Conservation (phyloP, 2,113 vertebrate genomes). For the Lutjanus erythropterus region DNA sequence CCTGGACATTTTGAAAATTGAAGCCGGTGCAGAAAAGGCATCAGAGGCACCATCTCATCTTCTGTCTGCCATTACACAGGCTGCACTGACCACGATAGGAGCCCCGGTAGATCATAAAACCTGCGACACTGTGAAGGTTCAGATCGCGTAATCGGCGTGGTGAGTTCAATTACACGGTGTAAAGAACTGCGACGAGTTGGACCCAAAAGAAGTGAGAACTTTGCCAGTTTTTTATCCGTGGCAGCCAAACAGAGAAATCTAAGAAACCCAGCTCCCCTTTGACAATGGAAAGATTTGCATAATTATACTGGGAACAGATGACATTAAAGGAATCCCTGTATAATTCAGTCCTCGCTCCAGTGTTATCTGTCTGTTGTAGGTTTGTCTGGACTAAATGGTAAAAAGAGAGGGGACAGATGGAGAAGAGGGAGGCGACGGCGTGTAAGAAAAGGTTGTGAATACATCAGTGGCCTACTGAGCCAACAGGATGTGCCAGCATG, state of each 20-base stretch:
- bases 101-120: neutral
- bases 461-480: slow-evolving; percentile 34
- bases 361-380: neutral
- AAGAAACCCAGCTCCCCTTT: slow-evolving; percentile 12
- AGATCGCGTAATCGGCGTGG: slow-evolving; percentile 6
- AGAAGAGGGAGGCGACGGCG: slow-evolving; percentile 10
- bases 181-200: neutral
- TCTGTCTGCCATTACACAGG: slow-evolving; percentile 20
- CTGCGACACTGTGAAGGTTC: neutral
- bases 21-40: slow-evolving; percentile 19
- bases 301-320: slow-evolving; percentile 30
- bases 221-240: neutral
- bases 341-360: slow-evolving; percentile 20
- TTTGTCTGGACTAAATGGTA: slow-evolving; percentile 11
- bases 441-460: slow-evolving; percentile 36
- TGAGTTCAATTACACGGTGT: slow-evolving; percentile 21
- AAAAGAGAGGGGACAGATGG: slow-evolving; percentile 19
- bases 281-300: slow-evolving; percentile 53
- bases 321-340: slow-evolving; percentile 15
- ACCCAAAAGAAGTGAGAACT: slow-evolving; percentile 14
- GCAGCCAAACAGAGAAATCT: slow-evolving; percentile 17
- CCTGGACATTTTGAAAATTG: slow-evolving; percentile 43
- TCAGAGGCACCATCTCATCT: neutral
- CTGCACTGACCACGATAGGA: slow-evolving; percentile 17
- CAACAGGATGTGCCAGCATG: slow-evolving; percentile 35